Base-by-base conservation (phyloP, 2,113 vertebrate species). In the Tragelaphus scriptus region DNA sequence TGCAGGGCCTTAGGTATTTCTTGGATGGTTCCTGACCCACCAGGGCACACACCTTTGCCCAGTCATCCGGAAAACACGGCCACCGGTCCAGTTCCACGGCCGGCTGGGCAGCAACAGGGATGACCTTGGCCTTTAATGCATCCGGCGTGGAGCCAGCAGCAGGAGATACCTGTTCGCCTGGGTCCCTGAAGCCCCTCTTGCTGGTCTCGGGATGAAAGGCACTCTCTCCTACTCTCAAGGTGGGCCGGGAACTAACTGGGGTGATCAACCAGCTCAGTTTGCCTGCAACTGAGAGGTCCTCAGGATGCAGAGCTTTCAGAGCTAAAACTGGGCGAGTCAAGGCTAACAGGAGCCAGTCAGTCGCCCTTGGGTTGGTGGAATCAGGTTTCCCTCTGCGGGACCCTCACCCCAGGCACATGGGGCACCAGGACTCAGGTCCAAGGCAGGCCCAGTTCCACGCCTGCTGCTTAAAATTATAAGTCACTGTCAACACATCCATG, bases 1-100 rank as follows among this genome's bases (percentile, higher is more conserved):
- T 65, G 32, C 16, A 44, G 61, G 55, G 49, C 68, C 23, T 23
- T 17, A 28, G 85, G 6, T 71, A 5, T 19, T 88, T 79, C 65
- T 65, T 17, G 6, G 44, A 23, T 11, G 36, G 63, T n/a, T 0
- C 17, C 65, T 47, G 47, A 14, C 23, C 58, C n/a, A 47, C 55
- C 0, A 4, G 16, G 28, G 81, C 49, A 7, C 9, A 6, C 0
- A 0, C n/a, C 44, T 63, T 47, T 21, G 40, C 61, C 85, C 25
- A 5, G 2, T 44, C 32, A 6, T 40, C 81, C 25, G 0, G 71
- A 28, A 63, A 47, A 23, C 19, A 13, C n/a, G 7, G 87, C 36
- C 32, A 19, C 32, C 11, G 1, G 23, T n/a, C 53, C 77, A 15
- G 63, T 9, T 25, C 59, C 21, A 6, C 0, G 1, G 93, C 85